Conservation (phyloP, 2,888 invertebrate genomes). For the Mycalesis mineus region DNA sequence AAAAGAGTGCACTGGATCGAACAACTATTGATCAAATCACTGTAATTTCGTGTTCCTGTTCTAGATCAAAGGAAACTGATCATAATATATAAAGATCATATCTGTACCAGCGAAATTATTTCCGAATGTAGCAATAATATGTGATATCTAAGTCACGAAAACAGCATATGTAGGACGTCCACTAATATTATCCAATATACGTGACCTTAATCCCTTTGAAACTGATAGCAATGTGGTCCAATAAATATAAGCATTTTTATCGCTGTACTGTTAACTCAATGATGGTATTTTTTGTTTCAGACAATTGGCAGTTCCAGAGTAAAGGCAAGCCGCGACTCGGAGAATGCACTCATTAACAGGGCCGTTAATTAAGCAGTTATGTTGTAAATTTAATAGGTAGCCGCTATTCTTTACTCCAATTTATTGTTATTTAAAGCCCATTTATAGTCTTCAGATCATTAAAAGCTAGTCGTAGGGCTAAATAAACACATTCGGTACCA, state of each 20-base stretch:
- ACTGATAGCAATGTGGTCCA: slow-evolving; percentile 43
- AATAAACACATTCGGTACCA: slow-evolving; percentile 31
- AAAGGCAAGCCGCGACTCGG: background rate
- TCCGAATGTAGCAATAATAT: slow-evolving; percentile 26
- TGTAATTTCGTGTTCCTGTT: too few species aligned
- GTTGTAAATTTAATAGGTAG: background rate
- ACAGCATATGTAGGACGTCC: slow-evolving; percentile 52
- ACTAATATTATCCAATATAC: slow-evolving; percentile 63
- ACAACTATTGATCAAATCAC: too few species aligned
- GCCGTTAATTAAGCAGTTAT: slow-evolving; percentile 7
- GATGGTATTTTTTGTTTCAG: slow-evolving; percentile 6
- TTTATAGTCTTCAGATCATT: slow-evolving; percentile 23
- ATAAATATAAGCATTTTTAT: slow-evolving; percentile 29
- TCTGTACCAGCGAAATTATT: too few species aligned
- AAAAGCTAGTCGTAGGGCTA: slow-evolving; percentile 14
- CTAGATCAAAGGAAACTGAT: too few species aligned
- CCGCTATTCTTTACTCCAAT: background rate
- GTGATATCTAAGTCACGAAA: slow-evolving; percentile 58
- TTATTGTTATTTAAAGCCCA: slow-evolving; percentile 7
- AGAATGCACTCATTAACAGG: slow-evolving; percentile 3
- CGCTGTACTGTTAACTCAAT: slow-evolving; percentile 17
- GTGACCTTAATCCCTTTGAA: slow-evolving; percentile 62
- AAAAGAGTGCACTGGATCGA: too few species aligned
- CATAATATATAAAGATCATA: too few species aligned
- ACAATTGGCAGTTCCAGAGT: background rate